Percentiles rank a stretch among this genome's conserved stretches.
These are phyloP conservation scores for Anomalospiza imberbis DNA, from an alignment of 2,797 vertebrate genomes.

Conservation along the genomic window DNA sequence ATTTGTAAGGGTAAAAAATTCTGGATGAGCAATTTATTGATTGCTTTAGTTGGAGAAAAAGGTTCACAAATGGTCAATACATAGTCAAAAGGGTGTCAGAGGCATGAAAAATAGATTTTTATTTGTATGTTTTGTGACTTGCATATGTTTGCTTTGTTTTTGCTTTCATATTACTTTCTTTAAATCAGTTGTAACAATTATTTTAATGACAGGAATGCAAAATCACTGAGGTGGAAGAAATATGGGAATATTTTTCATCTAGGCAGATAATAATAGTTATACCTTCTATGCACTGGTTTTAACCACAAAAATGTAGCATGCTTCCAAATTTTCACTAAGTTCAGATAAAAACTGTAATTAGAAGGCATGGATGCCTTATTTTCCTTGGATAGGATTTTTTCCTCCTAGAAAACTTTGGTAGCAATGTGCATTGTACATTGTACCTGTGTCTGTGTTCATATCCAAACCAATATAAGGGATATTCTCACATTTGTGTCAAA, in stretches of 20 bases:
- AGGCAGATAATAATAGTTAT: not conserved
- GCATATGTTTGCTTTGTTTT: not conserved
- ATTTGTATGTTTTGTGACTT: conserved; percentile 2
- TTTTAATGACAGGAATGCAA: not conserved
- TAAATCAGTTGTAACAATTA: not conserved
- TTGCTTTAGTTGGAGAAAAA: conserved; percentile 59
- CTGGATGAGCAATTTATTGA: conserved; percentile 67
- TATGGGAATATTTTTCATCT: not conserved
- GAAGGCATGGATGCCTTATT: not conserved
- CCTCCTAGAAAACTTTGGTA: not conserved
- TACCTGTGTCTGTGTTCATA: not conserved
- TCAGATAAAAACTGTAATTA: not conserved
- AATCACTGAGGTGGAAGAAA: not conserved
- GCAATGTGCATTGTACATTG: not conserved
- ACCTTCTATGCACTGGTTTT: not conserved
- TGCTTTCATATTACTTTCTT: not conserved
- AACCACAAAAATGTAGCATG: not conserved
- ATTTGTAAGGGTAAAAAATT: conserved; percentile 55
- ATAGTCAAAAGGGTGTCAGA: conserved; percentile 56
- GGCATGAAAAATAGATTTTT: conserved; percentile 42
- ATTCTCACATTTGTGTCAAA: not conserved
- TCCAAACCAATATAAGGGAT: rapidly evolving
- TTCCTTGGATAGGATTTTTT: not conserved
- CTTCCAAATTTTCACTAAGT: not conserved
- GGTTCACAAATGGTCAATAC: conserved; percentile 71